Evolutionary conservation across 2,888 invertebrate species (phyloP), one percentile per base, ranked within the genome.

Genomic region (Neria commutata): DNA sequence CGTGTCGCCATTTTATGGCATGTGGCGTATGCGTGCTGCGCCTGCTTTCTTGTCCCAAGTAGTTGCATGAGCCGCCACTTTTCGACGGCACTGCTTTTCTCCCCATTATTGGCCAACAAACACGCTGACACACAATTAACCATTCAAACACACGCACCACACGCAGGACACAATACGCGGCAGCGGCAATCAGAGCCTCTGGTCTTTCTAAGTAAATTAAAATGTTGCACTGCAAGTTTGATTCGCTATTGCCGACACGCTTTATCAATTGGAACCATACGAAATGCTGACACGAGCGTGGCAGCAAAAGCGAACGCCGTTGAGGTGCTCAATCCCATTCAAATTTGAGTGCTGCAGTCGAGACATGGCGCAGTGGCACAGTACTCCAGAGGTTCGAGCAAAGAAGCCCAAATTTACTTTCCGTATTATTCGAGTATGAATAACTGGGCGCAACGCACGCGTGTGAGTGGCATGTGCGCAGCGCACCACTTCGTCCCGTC

Each of bases 231-330:
- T 23, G n/a, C 17, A 17, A 26, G 54, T 60, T 60, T 60, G 51
- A 48, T 55, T 60, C 60, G 55, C 60, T 57, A 66, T 66, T 60
- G 63, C 57, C 56, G 55, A 37, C 66, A 62, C 64, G 55, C 62
- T 64, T 50, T 63, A 49, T 45, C 49, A 52, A 29, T 50, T 45
- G 19, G 45, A 63, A 55, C 68, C 77, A 70, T 73, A 74, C 64
- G 76, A 77, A 77, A 77, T 77, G 75, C 67, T 76, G 76, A 72
- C 74, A 75, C 76, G 76, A 75, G 75, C 56, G n/a, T n/a, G n/a
- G n/a, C n/a, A n/a, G n/a, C n/a, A n/a, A n/a, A n/a, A n/a, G n/a
- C n/a, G n/a, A n/a, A n/a, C n/a, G n/a, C n/a, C n/a, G n/a, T n/a
- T n/a, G n/a, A n/a, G n/a, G n/a, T n/a, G n/a, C n/a, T n/a, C n/a